phyloP scores from a whole-genome alignment of 2,113 vertebrate species.

The Gallinago paraguaiae region DNA sequence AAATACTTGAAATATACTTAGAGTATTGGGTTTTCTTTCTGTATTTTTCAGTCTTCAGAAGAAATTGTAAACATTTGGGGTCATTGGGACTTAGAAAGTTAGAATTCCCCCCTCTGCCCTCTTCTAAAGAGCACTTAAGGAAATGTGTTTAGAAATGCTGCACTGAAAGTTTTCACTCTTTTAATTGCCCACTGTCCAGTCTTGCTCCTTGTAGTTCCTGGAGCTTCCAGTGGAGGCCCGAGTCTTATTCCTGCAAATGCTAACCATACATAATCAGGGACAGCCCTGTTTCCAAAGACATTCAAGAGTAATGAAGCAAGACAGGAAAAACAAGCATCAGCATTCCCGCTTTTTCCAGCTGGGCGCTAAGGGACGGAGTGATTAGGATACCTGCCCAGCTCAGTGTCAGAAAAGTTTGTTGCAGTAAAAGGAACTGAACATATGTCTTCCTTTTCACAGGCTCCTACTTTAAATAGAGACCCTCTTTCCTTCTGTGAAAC shows the following conservation, averaged over 20 bases:
- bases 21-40: background rate
- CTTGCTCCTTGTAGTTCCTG: background rate
- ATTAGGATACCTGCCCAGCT: background rate
- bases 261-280: background rate
- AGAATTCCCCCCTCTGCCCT: background rate
- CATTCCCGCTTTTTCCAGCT: slow-evolving; percentile 1
- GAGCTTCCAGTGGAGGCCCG: background rate
- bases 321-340: slow-evolving; percentile 33
- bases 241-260: background rate
- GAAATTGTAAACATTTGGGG: background rate
- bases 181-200: background rate
- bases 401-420: slow-evolving; percentile 15
- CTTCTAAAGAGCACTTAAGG: background rate
- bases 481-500: slow-evolving; percentile 16
- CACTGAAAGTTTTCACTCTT: background rate
- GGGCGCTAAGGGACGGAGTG: background rate
- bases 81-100: background rate
- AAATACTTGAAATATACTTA: background rate
- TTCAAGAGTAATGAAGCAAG: slow-evolving; percentile 6
- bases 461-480: background rate
- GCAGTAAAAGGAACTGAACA: background rate
- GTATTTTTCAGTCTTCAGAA: background rate
- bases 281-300: background rate
- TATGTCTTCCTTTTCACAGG: slow-evolving; percentile 19
- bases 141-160: slow-evolving; percentile 1